phyloP scores from a whole-genome alignment of 2,888 invertebrate species.

The Caenorhabditis afra region DNA sequence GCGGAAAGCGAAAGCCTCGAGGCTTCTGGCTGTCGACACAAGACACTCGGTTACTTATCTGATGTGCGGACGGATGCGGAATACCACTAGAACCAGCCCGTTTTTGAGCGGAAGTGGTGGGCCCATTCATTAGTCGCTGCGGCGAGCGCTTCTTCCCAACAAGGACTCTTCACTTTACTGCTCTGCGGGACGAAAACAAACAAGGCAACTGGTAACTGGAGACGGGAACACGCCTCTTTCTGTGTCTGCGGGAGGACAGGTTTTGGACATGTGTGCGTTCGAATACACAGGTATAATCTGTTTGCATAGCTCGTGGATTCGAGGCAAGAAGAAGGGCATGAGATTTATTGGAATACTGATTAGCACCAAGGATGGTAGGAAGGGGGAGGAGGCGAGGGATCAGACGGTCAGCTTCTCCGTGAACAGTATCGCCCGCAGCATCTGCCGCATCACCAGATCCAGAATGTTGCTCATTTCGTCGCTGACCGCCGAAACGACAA shows the following conservation, averaged over 20 bases:
- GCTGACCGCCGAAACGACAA: conserved; percentile 61
- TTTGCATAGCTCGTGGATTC: conserved; percentile 17
- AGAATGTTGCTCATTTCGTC: conserved; percentile 63
- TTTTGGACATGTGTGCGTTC: conserved; percentile 21
- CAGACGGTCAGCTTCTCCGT: conserved; percentile 64
- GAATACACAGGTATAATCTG: conserved; percentile 26
- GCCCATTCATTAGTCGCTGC: conserved; percentile 13
- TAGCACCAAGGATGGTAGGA: conserved; percentile 1
- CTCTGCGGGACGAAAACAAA: conserved; percentile 36
- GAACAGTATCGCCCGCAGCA: conserved; percentile 67
- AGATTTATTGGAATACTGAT: conserved; percentile 21
- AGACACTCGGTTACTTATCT: conserved; percentile 12
- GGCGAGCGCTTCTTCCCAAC: conserved; percentile 10
- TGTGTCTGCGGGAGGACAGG: conserved; percentile 4
- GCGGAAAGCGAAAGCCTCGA: conserved; percentile 35
- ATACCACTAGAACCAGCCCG: neutral
- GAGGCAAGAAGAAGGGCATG: neutral
- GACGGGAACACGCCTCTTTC: conserved; percentile 1
- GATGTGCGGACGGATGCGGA: conserved; percentile 2
- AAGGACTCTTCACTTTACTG: conserved; percentile 50
- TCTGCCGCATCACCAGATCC: conserved; percentile 65
- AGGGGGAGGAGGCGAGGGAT: neutral
- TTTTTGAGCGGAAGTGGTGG: neutral
- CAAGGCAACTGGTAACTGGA: conserved; percentile 49
- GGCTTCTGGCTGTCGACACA: conserved; percentile 24